These are phyloP conservation scores for Philereme transversata DNA, from an alignment of 2,888 invertebrate genomes.

Conservation along the genomic window DNA sequence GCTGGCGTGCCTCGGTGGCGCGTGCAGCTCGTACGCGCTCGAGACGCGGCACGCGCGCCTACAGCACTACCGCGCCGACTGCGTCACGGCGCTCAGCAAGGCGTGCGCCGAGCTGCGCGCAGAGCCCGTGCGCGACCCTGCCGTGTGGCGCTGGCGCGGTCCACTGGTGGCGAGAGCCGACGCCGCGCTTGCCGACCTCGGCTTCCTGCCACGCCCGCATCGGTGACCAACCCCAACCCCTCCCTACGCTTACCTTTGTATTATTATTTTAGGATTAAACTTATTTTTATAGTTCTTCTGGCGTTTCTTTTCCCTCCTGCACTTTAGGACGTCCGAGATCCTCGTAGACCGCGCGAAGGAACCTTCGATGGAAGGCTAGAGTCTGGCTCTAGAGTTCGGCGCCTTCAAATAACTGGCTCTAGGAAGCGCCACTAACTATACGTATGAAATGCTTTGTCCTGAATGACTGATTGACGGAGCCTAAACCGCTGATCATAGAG, in stretches of 20 bases:
- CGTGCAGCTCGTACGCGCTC: slow-evolving; percentile 93
- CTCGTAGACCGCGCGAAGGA: too few relatives aligned
- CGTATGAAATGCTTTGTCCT: too few relatives aligned
- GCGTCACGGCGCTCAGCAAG: slow-evolving; percentile 94
- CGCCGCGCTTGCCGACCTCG: slow-evolving; percentile 87
- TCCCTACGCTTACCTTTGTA: slow-evolving; percentile 23
- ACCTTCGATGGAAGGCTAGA: too few relatives aligned
- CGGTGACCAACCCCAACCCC: slow-evolving; percentile 45
- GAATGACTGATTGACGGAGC: too few relatives aligned
- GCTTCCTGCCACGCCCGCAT: slow-evolving; percentile 84
- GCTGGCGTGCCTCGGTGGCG: slow-evolving; percentile 92
- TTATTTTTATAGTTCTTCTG: slow-evolving; percentile 62
- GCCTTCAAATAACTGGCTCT: too few relatives aligned
- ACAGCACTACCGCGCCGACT: slow-evolving; percentile 97
- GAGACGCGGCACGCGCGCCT: slow-evolving; percentile 93
- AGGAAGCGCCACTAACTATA: too few relatives aligned
- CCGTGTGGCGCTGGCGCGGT: slow-evolving; percentile 94
- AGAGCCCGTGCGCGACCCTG: slow-evolving; percentile 92
- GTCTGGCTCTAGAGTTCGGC: too few relatives aligned
- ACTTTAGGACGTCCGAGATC: too few relatives aligned
- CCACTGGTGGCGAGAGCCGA: slow-evolving; percentile 88
- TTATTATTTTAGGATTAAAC: slow-evolving; percentile 60
- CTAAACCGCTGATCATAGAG: too few relatives aligned
- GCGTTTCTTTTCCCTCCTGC: slow-evolving; percentile 16
- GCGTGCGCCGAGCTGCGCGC: slow-evolving; percentile 92